phyloP scores from a whole-genome alignment of 1,140 invertebrate genomes.

The Pseudomyrmex dendroicus region DNA sequence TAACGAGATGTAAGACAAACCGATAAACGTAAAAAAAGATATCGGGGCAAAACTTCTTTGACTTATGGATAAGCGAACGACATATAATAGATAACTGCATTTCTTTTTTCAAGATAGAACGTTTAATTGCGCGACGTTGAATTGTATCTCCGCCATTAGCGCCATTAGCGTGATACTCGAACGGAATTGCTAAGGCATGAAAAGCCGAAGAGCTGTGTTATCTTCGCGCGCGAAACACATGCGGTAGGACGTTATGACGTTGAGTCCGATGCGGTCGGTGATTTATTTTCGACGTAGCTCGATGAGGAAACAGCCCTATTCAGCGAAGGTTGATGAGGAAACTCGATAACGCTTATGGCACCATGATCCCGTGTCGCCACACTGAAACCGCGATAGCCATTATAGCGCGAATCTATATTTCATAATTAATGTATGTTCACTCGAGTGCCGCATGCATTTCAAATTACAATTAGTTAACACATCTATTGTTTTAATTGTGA shows the following conservation, averaged over 20 bases:
- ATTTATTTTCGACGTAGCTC: slow-evolving; percentile 39
- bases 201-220: slow-evolving; percentile 14
- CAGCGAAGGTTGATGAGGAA: slow-evolving; percentile 27
- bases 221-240: neutral
- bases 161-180: slow-evolving; percentile 14
- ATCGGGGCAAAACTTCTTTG: slow-evolving; percentile 9
- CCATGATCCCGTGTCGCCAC: slow-evolving; percentile 48
- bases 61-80: neutral
- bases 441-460: slow-evolving; percentile 25
- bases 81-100: slow-evolving; percentile 42
- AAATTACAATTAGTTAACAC: neutral
- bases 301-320: slow-evolving; percentile 10
- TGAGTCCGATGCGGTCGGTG: slow-evolving; percentile 12
- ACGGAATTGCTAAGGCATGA: slow-evolving; percentile 17
- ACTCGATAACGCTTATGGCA: slow-evolving; percentile 55
- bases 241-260: neutral
- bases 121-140: slow-evolving; percentile 32
- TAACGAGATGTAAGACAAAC: slow-evolving; percentile 16
- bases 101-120: slow-evolving; percentile 13
- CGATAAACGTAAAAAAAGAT: neutral
- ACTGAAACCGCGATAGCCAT: slow-evolving; percentile 30
- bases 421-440: slow-evolving; percentile 55
- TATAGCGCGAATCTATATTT: slow-evolving; percentile 62
- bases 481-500: neutral
- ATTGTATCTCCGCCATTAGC: slow-evolving; percentile 43